Evolutionary conservation across 1,140 invertebrate species (phyloP).

Genomic region (Anastrepha ludens): DNA sequence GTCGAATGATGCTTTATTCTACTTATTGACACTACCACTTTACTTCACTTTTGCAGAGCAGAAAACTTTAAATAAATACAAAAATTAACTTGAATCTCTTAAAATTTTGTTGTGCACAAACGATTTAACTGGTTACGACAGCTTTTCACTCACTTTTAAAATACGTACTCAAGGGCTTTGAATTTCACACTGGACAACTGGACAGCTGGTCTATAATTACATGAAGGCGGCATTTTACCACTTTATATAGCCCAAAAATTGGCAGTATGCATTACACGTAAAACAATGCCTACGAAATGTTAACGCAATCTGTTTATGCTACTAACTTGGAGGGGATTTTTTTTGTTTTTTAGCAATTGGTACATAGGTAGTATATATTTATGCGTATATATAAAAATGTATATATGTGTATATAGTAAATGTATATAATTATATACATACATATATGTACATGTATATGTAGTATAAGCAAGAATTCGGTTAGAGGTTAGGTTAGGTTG

Average conservation of each 20-base stretch:
- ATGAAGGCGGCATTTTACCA: constrained; percentile 38
- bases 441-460: background rate
- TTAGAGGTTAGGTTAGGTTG: no score
- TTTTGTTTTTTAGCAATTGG: background rate
- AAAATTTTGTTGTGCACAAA: background rate
- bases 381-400: no score
- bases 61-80: background rate
- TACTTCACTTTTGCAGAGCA: background rate
- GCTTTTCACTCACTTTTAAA: constrained; percentile 40
- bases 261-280: constrained; percentile 15
- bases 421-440: background rate
- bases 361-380: no score
- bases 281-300: background rate
- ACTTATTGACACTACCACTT: background rate
- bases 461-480: background rate
- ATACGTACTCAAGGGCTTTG: background rate
- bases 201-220: constrained; percentile 37
- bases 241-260: constrained; percentile 51
- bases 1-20: background rate
- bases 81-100: background rate
- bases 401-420: no score
- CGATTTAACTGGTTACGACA: background rate
- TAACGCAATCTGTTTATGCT: background rate
- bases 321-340: background rate
- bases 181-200: constrained; percentile 19